Evolutionary conservation across 2,113 vertebrate genomes (phyloP), one percentile per base, ranked within the genome.

Genomic region (Phalacrocorax aristotelis): DNA sequence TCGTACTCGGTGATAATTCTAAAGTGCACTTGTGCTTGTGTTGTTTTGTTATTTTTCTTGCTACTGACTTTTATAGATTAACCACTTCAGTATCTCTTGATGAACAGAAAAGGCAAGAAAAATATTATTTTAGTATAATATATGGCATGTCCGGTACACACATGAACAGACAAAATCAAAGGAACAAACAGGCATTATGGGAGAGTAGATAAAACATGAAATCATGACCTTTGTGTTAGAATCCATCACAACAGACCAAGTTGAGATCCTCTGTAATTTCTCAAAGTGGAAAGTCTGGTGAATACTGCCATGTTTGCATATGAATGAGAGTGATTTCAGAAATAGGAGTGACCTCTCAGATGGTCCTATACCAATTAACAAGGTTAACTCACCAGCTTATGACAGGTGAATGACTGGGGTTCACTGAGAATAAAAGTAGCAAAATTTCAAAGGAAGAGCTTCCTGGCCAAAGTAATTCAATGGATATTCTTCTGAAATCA

Each of bases 141-240:
- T n/a, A 21, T 1, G 2, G 8, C 1, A 0, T 89, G 29, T 44
- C 54, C 2, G 1, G 19, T 68, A 66, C 38, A 27, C 6, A 5
- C 2, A 26, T 3, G 21, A 89, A 48, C 16, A 87, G 58, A 36
- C 5, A 74, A 87, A 80, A n/a, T 7, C 29, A 38, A 71, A 79
- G 15, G 22, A 36, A 22, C 9, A 64, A 71, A 4, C 9, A 61
- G 4, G 15, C 23, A 21, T 36, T 25, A 25, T 25, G 58, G 58
- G 58, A 60, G 34, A 36, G 58, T 8, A 85, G 38, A 16, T 32
- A 52, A 55, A 80, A 57, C 4, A 14, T 8, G 7, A 49, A 90
- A 5, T 11, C 7, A 13, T 27, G 36, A 61, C 15, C n/a, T 36
- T 23, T 77, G 8, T 42, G 17, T 72, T 38, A 55, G 61, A 68